Evolutionary conservation across 2,797 vertebrate genomes (phyloP).

Genomic region (Meriones psammophilus): DNA sequence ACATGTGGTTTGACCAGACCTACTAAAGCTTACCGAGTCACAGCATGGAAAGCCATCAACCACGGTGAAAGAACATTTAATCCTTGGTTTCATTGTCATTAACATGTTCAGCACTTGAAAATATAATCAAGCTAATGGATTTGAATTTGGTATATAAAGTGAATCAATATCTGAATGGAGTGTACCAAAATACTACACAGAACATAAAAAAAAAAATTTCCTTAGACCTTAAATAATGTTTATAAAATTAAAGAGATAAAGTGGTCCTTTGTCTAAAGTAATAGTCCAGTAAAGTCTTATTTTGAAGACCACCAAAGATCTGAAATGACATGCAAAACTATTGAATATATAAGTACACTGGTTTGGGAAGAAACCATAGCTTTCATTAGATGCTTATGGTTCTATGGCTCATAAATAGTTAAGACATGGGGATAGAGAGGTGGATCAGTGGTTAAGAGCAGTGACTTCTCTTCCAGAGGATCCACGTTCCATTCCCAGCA

Average conservation of each 20-base stretch:
- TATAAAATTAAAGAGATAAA: constrained; percentile 69
- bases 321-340: constrained; percentile 54
- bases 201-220: constrained; percentile 64
- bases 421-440: too few species aligned
- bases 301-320: constrained; percentile 29
- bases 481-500: too few species aligned
- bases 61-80: constrained; percentile 66
- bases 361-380: background rate
- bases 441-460: too few species aligned
- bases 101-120: constrained; percentile 70
- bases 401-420: background rate
- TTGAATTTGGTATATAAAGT: constrained; percentile 68
- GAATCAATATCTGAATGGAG: constrained; percentile 64
- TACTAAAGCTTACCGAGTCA: constrained; percentile 44
- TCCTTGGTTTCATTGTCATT: constrained; percentile 68
- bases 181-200: constrained; percentile 30
- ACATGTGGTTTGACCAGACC: background rate
- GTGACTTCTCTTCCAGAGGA: too few species aligned
- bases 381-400: constrained; percentile 30
- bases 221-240: constrained; percentile 57
- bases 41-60: constrained; percentile 33
- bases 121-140: constrained; percentile 69
- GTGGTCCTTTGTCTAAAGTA: constrained; percentile 13
- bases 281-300: constrained; percentile 48
- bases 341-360: constrained; percentile 9